These are phyloP conservation scores for Dorcus parallelipipedus DNA, from an alignment of 2,888 invertebrate species.

Conservation along the genomic window DNA sequence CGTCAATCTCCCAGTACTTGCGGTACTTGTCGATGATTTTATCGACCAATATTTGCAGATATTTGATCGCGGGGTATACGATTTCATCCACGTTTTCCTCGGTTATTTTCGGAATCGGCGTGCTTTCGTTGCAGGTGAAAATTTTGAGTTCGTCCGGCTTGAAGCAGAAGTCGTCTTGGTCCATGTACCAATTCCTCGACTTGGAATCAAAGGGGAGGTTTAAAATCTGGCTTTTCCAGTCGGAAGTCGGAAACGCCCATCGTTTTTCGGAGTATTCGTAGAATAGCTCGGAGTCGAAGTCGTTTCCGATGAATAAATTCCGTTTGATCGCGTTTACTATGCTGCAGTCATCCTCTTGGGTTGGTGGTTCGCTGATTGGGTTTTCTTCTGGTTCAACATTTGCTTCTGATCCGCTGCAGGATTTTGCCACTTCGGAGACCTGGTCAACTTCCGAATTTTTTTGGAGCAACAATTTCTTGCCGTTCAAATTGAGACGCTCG, in stretches of 20 bases:
- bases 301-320: slow-evolving; percentile 11
- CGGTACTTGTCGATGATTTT: slow-evolving; percentile 39
- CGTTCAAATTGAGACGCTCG: slow-evolving; percentile 25
- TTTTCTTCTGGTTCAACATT: neutral
- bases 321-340: slow-evolving; percentile 14
- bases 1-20: slow-evolving; percentile 40
- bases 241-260: slow-evolving; percentile 7
- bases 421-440: neutral
- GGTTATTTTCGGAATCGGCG: neutral
- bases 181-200: slow-evolving; percentile 1
- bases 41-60: slow-evolving; percentile 34
- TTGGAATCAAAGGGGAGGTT: slow-evolving; percentile 26
- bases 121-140: slow-evolving; percentile 3
- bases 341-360: neutral
- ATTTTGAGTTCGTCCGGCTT: slow-evolving; percentile 16
- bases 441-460: neutral
- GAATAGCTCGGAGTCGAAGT: slow-evolving; percentile 11
- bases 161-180: slow-evolving; percentile 7
- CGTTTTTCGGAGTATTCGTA: slow-evolving; percentile 9
- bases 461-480: slow-evolving; percentile 10
- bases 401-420: neutral
- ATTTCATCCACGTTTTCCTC: slow-evolving; percentile 10
- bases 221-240: slow-evolving; percentile 32
- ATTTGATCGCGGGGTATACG: slow-evolving; percentile 18
- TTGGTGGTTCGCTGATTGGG: neutral